Base-by-base conservation (phyloP, 2,797 vertebrate species). In the Danionella dracula region DNA sequence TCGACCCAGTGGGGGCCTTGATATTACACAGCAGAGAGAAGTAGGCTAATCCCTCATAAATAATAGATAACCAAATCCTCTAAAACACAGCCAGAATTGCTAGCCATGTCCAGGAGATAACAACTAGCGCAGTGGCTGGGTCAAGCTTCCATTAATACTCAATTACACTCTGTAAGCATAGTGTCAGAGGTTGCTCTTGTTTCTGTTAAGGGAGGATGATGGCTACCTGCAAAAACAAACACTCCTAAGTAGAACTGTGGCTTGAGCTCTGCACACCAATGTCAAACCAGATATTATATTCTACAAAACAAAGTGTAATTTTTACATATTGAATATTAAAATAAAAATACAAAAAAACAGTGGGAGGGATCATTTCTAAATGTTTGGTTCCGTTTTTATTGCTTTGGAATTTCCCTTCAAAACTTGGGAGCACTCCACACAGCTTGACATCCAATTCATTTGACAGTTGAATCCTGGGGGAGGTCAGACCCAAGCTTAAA, bases 31-130 rank as follows among this genome's bases (percentile, higher is more conserved):
- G 53, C 2, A 11, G 57, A 66, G 69, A 71, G 53, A 53, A 77
- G 80, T 76, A 83, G 79, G 79, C 80, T 85, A 88, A 89, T 88
- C 85, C 86, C 83, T 86, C 82, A 88, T 89, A 83, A 86, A 91
- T 90, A 88, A 90, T 89, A 86, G 85, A 89, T 89, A 84, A 81
- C 80, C 71, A 85, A 86, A 87, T 86, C 85, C 83, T 85, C 79
- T 85, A 85, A 88, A 87, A 88, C 86, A 87, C 82, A 75, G 77
- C 77, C 76, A 73, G 72, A 71, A 77, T 76, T 76, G 68, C 82
- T 80, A 71, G 77, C 78, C 76, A 84, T 76, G 80, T 66, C 80
- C 76, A 73, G 79, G 76, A 69, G 78, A 81, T 79, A 83, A 82
- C 83, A 83, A 80, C 85, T 84, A 51, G 53, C 54, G 60, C 49